Conservation (phyloP, 1,140 invertebrate species). For the Chironomus tepperi region DNA sequence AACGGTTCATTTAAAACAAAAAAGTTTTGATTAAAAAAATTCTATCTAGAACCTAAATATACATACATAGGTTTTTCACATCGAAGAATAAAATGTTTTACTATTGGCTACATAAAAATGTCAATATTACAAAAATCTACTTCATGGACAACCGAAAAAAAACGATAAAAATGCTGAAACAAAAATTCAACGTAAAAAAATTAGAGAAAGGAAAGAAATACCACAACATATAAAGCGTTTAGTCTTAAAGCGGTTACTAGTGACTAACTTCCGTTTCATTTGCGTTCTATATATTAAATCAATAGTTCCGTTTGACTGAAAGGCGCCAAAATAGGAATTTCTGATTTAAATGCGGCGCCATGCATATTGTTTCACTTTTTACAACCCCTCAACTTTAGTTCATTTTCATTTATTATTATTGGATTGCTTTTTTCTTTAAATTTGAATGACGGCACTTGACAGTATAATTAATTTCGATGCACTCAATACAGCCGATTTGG, state of each 20-base stretch:
- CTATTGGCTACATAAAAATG: too few relatives aligned
- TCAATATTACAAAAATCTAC: neutral
- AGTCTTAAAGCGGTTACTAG: neutral
- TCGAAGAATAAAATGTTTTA: too few relatives aligned
- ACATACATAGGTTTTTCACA: too few relatives aligned
- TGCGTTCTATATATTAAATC: constrained; percentile 17
- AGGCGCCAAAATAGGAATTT: constrained; percentile 15
- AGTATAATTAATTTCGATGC: neutral
- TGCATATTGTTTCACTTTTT: constrained; percentile 17
- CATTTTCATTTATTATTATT: too few relatives aligned
- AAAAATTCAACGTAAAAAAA: neutral
- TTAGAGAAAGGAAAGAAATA: neutral
- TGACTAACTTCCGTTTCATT: constrained; percentile 21
- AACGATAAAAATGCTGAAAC: neutral
- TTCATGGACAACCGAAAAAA: neutral
- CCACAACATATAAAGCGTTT: constrained; percentile 16
- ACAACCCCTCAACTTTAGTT: neutral
- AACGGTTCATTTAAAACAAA: too few relatives aligned
- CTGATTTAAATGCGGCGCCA: constrained; percentile 14
- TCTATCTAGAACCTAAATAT: too few relatives aligned
- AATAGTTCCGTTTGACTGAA: neutral
- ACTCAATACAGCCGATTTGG: neutral
- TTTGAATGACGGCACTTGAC: neutral
- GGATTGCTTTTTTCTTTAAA: neutral
- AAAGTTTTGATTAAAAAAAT: too few relatives aligned